Base-by-base conservation (phyloP, 2,888 invertebrate genomes). In the Aricia artaxerxes region DNA sequence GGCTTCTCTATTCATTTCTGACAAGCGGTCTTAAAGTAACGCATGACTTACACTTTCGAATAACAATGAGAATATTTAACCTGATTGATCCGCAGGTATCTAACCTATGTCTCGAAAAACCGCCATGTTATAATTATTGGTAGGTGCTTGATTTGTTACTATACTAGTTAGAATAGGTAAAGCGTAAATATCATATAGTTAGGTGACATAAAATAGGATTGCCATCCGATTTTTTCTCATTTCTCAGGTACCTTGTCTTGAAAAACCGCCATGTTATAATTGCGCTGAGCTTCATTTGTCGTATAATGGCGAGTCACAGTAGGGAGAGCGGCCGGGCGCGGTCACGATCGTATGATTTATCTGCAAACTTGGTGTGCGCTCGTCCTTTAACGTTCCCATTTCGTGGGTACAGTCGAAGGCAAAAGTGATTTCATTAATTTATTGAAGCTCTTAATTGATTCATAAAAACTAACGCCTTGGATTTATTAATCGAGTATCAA, bases 331-430 rank as follows among this genome's bases (percentile, higher is more conserved):
- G 24, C 75, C n/a, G 80, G 82, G 83, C 80, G 82, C 49, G 83
- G 86, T 86, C 86, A 86, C 88, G 87, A 84, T 83, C 80, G 79
- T 79, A 83, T 86, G 87, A 87, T 87, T 87, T 86, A 87, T 87
- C 81, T 81, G 78, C 80, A 77, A 84, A 85, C 83, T 85, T 86
- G 83, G 84, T 84, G 85, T 84, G 83, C 85, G 82, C 82, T 82
- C 82, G 83, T 81, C 86, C 84, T 83, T 85, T 85, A 82, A 84
- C 85, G 83, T 82, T 82, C 80, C 81, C 77, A 79, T 82, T 82
- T 82, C 81, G 81, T 80, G 82, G 79, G 81, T 81, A 81, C 79
- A 31, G 80, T 77, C 35, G 78, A 75, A 64, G 57, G 44, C 78
- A 75, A 49, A 78, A n/a, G 53, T 49, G 49, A 44, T 44, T 44